Evolutionary conservation across 2,113 vertebrate genomes (phyloP).

Genomic region (Hemibagrus wyckioides): DNA sequence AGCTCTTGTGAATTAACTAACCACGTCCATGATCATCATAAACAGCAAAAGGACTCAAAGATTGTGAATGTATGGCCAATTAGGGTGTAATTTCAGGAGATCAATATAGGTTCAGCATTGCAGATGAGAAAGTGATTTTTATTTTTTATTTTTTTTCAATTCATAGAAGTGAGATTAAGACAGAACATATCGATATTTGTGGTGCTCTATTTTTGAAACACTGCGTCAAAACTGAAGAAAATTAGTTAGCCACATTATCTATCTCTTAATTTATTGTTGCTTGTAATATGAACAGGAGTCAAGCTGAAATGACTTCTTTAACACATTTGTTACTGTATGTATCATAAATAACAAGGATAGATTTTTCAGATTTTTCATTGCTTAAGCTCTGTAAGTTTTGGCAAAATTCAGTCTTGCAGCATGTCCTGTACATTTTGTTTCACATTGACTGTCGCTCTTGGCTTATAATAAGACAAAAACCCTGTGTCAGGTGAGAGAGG

Average conservation of each 20-base stretch:
- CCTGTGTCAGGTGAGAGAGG: conserved; percentile 1
- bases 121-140: conserved; percentile 65
- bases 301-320: conserved; percentile 16
- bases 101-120: conserved; percentile 58
- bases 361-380: background rate
- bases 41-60: conserved; percentile 74
- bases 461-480: conserved; percentile 14
- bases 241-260: conserved; percentile 15
- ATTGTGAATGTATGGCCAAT: conserved; percentile 85
- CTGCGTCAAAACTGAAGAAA: conserved; percentile 32
- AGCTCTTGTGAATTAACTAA: conserved; percentile 76
- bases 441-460: background rate
- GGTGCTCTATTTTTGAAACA: conserved; percentile 49
- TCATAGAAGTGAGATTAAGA: conserved; percentile 64
- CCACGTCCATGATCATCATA: conserved; percentile 80
- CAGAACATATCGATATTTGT: conserved; percentile 50
- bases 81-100: conserved; percentile 65
- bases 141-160: conserved; percentile 76
- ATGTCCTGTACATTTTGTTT: background rate
- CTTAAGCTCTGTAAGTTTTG: background rate
- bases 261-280: conserved; percentile 46
- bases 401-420: background rate
- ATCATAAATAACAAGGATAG: conserved; percentile 11
- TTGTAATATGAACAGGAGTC: conserved; percentile 30
- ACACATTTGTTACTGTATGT: conserved; percentile 38